phyloP scores from a whole-genome alignment of 1,140 invertebrate species.

The Drosophila serrata region DNA sequence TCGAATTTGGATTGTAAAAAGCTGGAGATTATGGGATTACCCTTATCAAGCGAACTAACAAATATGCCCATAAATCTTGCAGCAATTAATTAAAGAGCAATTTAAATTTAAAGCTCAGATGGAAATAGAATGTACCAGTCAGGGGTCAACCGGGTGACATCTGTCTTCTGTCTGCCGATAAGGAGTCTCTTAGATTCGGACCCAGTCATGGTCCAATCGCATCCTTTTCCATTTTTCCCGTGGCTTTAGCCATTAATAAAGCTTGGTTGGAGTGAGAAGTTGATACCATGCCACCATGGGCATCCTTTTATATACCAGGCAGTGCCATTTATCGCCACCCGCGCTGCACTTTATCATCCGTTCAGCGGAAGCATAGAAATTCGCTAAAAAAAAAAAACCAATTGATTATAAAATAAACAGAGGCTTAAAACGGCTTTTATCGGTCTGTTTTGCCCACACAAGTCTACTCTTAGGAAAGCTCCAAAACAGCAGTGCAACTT shows the following conservation, averaged over 20 bases:
- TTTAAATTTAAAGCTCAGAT: slow-evolving; percentile 53
- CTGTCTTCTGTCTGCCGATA: slow-evolving; percentile 37
- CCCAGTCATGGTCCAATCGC: slow-evolving; percentile 9
- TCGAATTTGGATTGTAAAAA: slow-evolving; percentile 35
- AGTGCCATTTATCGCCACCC: slow-evolving; percentile 23
- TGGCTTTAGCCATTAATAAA: slow-evolving; percentile 1
- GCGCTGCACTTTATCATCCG: slow-evolving; percentile 26
- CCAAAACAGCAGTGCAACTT: slow-evolving; percentile 1
- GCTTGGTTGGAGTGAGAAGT: slow-evolving; percentile 17
- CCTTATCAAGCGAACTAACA: slow-evolving; percentile 44
- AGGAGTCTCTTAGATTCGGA: slow-evolving; percentile 12
- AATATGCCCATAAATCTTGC: slow-evolving; percentile 73
- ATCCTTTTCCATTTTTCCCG: not conserved
- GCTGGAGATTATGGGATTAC: not conserved
- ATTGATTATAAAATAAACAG: not conserved
- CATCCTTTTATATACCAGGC: slow-evolving; percentile 28
- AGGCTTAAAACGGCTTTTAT: slow-evolving; percentile 16
- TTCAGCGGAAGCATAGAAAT: slow-evolving; percentile 40
- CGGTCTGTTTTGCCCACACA: slow-evolving; percentile 9
- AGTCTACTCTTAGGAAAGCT: not conserved
- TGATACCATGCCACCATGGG: slow-evolving; percentile 12
- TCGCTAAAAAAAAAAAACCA: slow-evolving; percentile 4
- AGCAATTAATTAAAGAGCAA: slow-evolving; percentile 74
- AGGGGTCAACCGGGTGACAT: slow-evolving; percentile 38
- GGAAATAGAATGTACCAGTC: slow-evolving; percentile 52